Percentiles rank a stretch among this genome's conserved stretches.
Evolutionary conservation across 2,888 invertebrate genomes (phyloP).

Genomic region (Catocala fraxini): DNA sequence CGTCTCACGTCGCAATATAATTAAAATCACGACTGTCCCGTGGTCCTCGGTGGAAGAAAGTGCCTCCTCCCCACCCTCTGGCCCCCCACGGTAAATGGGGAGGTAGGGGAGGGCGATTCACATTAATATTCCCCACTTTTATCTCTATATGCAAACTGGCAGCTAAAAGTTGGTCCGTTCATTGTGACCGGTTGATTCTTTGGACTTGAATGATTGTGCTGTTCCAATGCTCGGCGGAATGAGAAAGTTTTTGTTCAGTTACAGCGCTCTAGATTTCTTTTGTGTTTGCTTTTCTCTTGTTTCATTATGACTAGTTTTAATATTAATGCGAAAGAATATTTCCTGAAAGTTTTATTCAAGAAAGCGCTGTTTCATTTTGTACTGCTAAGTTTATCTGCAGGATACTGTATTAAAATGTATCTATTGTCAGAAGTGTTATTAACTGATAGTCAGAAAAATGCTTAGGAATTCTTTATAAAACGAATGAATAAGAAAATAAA

Average conservation of each 20-base stretch:
- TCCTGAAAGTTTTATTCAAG: conserved; percentile 11
- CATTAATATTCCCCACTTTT: conserved; percentile 88
- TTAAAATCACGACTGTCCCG: conserved; percentile 87
- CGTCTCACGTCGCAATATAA: conserved; percentile 84
- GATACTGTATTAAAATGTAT: too few species aligned
- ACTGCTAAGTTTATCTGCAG: too few species aligned
- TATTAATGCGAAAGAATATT: conserved; percentile 23
- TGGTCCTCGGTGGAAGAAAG: conserved; percentile 83
- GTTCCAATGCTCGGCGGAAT: conserved; percentile 78
- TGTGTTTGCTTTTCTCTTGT: conserved; percentile 62
- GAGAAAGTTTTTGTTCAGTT: conserved; percentile 77
- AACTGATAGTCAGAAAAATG: too few species aligned
- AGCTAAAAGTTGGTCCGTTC: conserved; percentile 83
- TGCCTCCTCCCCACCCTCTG: conserved; percentile 60
- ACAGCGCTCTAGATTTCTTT: conserved; percentile 71
- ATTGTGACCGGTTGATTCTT: conserved; percentile 85
- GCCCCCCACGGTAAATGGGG: conserved; percentile 51
- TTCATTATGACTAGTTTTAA: conserved; percentile 53
- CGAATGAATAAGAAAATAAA: not conserved
- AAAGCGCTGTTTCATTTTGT: conserved; percentile 25
- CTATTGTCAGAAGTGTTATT: too few species aligned
- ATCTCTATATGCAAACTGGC: conserved; percentile 88
- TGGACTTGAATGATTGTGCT: conserved; percentile 85
- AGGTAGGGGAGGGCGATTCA: conserved; percentile 74
- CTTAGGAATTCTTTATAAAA: too few species aligned